phyloP scores from a whole-genome alignment of 2,113 vertebrate genomes.

The Podarcis muralis region DNA sequence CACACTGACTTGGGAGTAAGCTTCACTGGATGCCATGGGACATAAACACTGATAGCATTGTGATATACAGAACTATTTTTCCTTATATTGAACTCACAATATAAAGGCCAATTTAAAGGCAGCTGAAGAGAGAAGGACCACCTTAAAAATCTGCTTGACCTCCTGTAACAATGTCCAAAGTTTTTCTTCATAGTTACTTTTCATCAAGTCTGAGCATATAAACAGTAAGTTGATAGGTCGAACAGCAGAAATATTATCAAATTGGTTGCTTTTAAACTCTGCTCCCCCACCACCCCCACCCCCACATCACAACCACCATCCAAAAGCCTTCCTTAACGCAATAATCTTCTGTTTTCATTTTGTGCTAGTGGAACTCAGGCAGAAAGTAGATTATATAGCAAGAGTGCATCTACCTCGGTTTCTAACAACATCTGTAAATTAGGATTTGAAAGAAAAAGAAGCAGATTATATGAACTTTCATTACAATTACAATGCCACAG shows the following conservation, averaged over 20 bases:
- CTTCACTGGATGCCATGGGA: no score
- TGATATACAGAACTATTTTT: background rate
- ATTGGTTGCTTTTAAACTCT: constrained; percentile 36
- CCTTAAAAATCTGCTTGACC: background rate
- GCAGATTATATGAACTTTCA: constrained; percentile 63
- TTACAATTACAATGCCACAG: constrained; percentile 58
- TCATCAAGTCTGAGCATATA: constrained; percentile 13
- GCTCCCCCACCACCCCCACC: constrained; percentile 13
- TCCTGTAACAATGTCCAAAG: constrained; percentile 16
- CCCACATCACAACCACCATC: background rate
- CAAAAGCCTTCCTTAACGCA: constrained; percentile 45
- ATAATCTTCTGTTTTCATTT: constrained; percentile 63
- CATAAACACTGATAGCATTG: no score
- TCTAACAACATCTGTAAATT: constrained; percentile 67
- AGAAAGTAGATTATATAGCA: constrained; percentile 60
- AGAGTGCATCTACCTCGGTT: constrained; percentile 47
- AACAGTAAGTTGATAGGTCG: constrained; percentile 38
- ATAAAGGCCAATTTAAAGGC: background rate
- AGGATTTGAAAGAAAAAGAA: constrained; percentile 64
- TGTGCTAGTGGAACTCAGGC: constrained; percentile 39
- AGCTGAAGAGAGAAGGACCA: background rate
- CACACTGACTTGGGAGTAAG: no score
- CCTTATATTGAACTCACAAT: background rate
- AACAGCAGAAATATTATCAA: constrained; percentile 46
- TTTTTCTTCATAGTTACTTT: constrained; percentile 22